Percentiles rank a stretch among this genome's conserved stretches.
Conservation (phyloP, 2,113 vertebrate genomes). For the Pachycephala philippinensis region DNA sequence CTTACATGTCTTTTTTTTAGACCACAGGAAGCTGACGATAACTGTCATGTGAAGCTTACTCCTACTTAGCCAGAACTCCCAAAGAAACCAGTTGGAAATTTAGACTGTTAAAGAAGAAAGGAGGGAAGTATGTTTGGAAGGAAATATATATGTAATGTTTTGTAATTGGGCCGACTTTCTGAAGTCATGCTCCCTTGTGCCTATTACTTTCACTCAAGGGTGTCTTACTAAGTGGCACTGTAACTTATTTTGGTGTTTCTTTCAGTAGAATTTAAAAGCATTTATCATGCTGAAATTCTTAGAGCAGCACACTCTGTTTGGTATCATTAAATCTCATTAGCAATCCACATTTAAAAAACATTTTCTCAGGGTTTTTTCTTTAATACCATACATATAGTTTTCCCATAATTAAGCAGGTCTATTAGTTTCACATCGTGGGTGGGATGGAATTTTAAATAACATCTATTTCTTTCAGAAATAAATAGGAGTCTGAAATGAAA, state of each 20-base stretch:
- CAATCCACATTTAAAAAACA: conserved; percentile 71
- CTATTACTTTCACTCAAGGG: conserved; percentile 26
- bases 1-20: background rate
- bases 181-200: background rate
- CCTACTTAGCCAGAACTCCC: background rate
- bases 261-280: conserved; percentile 51
- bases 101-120: background rate
- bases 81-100: background rate
- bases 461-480: conserved; percentile 66
- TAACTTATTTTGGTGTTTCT: conserved; percentile 49
- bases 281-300: conserved; percentile 59
- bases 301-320: conserved; percentile 58
- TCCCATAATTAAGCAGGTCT: conserved; percentile 71
- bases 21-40: background rate
- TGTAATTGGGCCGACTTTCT: background rate
- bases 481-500: conserved; percentile 56
- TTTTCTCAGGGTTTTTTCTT: conserved; percentile 61
- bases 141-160: background rate
- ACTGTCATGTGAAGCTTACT: background rate
- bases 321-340: conserved; percentile 71
- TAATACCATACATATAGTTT: conserved; percentile 57
- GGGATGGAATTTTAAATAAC: conserved; percentile 73
- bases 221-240: conserved; percentile 5
- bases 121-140: background rate
- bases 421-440: conserved; percentile 73